Percentiles rank a stretch among this genome's conserved stretches.
These are phyloP conservation scores for Vanessa atalanta DNA, from an alignment of 1,140 invertebrate species.

Conservation along the genomic window DNA sequence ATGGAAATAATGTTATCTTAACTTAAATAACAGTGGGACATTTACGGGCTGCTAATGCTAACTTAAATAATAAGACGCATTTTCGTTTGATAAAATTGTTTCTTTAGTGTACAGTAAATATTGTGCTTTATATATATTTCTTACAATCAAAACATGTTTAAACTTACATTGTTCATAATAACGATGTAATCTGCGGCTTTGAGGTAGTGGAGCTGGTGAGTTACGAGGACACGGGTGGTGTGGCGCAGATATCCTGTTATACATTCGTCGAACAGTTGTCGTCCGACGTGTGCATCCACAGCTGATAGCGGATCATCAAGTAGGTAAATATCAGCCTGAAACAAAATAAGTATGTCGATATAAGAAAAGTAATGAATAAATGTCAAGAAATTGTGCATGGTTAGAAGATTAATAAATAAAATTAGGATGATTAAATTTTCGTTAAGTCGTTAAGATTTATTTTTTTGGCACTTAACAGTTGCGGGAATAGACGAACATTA, in stretches of 20 bases:
- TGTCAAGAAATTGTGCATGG: too few relatives aligned
- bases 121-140: background rate
- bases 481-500: too few relatives aligned
- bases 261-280: slow-evolving; percentile 89
- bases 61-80: too few relatives aligned
- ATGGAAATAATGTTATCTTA: too few relatives aligned
- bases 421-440: too few relatives aligned
- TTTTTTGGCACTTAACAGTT: too few relatives aligned
- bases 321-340: slow-evolving; percentile 87
- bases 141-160: background rate
- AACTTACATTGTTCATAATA: slow-evolving; percentile 86
- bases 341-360: background rate
- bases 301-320: slow-evolving; percentile 92
- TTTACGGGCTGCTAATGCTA: too few relatives aligned
- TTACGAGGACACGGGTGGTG: slow-evolving; percentile 90
- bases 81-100: too few relatives aligned
- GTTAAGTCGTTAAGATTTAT: too few relatives aligned
- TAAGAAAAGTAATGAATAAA: too few relatives aligned
- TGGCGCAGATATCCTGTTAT: slow-evolving; percentile 85
- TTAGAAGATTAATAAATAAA: too few relatives aligned
- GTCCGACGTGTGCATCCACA: slow-evolving; percentile 90
- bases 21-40: too few relatives aligned
- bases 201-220: slow-evolving; percentile 92
- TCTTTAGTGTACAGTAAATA: background rate
- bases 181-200: slow-evolving; percentile 88